Evolutionary conservation across 64 coral and sea anemone species (phyloP).

Genomic region (Pocillopora damicornis): DNA sequence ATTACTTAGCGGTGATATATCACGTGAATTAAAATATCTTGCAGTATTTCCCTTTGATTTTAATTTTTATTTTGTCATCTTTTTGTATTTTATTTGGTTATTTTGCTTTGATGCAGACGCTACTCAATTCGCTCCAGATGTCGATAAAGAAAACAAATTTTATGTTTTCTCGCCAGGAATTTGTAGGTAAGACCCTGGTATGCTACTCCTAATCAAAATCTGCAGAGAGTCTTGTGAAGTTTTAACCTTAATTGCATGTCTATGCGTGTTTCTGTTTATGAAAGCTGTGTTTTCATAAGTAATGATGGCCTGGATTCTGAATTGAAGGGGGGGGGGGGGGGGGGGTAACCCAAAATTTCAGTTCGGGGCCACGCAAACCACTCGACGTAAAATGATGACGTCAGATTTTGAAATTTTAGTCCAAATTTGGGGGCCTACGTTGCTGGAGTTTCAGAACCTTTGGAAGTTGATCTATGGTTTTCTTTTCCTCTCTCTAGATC

Average conservation of each 20-base stretch:
- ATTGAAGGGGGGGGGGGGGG: too few species aligned
- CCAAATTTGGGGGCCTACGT: not conserved
- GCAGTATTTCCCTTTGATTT: not conserved
- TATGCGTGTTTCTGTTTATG: too few species aligned
- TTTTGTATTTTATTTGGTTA: not conserved
- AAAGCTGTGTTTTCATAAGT: too few species aligned
- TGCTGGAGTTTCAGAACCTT: not conserved
- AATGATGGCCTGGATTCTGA: too few species aligned
- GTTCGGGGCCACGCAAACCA: too few species aligned
- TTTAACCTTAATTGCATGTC: not conserved
- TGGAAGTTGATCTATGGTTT: not conserved
- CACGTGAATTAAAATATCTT: too few species aligned
- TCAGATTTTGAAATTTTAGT: too few species aligned
- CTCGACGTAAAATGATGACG: too few species aligned
- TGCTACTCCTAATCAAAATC: too few species aligned
- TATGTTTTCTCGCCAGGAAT: constrained; percentile 82
- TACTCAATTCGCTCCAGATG: constrained; percentile 74
- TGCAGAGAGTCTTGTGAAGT: not conserved
- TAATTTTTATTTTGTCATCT: not conserved
- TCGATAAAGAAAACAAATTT: constrained; percentile 55
- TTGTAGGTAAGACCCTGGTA: constrained; percentile 50
- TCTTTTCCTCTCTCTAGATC: constrained; percentile 39
- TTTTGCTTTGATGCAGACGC: constrained; percentile 52
- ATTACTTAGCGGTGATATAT: too few species aligned
- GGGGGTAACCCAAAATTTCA: too few species aligned